These are phyloP conservation scores for Tromatobia lineatoria DNA, from an alignment of 2,888 invertebrate species.

Conservation along the genomic window DNA sequence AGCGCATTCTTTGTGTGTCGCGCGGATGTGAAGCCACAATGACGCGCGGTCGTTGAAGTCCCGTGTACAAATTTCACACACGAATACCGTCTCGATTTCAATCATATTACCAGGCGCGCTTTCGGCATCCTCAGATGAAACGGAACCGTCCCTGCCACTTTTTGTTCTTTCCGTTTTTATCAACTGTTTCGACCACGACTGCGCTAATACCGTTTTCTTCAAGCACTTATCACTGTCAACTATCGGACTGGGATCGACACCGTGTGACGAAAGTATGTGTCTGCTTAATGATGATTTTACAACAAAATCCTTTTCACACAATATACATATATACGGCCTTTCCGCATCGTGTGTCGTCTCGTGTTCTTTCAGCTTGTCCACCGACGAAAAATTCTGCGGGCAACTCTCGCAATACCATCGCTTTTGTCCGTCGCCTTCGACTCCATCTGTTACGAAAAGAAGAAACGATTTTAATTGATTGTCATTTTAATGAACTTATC, in stretches of 20 bases:
- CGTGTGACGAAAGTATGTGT: slow-evolving; percentile 87
- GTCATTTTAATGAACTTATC: no score
- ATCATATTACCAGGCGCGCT: slow-evolving; percentile 82
- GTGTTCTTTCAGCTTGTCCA: slow-evolving; percentile 81
- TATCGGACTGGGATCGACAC: slow-evolving; percentile 85
- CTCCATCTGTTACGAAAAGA: slow-evolving; percentile 45
- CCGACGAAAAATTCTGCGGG: slow-evolving; percentile 78
- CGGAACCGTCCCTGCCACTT: slow-evolving; percentile 75
- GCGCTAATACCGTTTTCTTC: slow-evolving; percentile 75
- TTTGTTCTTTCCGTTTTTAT: slow-evolving; percentile 72
- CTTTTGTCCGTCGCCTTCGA: slow-evolving; percentile 76
- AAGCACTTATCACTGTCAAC: slow-evolving; percentile 81
- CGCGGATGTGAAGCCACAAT: slow-evolving; percentile 87
- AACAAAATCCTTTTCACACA: slow-evolving; percentile 86
- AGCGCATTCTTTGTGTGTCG: slow-evolving; percentile 86
- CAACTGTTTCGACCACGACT: slow-evolving; percentile 73
- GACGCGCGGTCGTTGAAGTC: slow-evolving; percentile 86
- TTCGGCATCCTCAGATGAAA: slow-evolving; percentile 78
- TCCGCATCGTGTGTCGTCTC: slow-evolving; percentile 80
- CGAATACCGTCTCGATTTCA: slow-evolving; percentile 85
- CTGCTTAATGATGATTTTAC: slow-evolving; percentile 85
- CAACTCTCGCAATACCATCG: slow-evolving; percentile 83
- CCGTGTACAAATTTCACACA: slow-evolving; percentile 85
- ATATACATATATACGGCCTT: slow-evolving; percentile 86
- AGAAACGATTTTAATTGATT: not conserved